Conservation (phyloP, 2,888 invertebrate genomes). For the Drosophila incognita region DNA sequence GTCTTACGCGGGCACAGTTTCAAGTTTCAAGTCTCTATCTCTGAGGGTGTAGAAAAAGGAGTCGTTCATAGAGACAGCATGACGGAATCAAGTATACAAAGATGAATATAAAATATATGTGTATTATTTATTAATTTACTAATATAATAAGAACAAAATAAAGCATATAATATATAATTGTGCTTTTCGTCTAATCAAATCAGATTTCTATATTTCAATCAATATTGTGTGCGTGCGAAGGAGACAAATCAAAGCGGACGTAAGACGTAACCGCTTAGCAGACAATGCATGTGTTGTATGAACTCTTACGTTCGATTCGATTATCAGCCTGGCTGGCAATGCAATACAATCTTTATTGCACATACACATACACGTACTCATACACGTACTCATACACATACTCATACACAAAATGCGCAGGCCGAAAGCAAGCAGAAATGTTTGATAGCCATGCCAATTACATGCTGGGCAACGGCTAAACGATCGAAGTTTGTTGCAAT, state of each 20-base stretch:
- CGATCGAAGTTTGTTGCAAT: not conserved
- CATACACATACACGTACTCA: too few relatives aligned
- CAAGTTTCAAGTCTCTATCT: not conserved
- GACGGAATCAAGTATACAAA: too few relatives aligned
- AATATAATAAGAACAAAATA: not conserved
- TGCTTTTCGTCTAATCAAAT: not conserved
- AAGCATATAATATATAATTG: not conserved
- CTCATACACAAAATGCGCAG: not conserved
- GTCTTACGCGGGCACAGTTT: not conserved
- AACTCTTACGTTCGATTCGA: not conserved
- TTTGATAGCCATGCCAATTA: not conserved
- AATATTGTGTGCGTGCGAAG: not conserved
- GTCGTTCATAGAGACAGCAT: not conserved
- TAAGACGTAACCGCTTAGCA: not conserved
- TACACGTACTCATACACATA: too few relatives aligned
- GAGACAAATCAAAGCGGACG: not conserved
- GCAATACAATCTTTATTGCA: not conserved
- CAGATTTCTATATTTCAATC: not conserved
- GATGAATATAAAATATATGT: too few relatives aligned
- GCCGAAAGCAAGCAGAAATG: not conserved
- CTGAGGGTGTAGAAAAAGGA: not conserved
- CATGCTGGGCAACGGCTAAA: not conserved
- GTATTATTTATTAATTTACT: too few relatives aligned
- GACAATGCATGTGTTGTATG: not conserved
- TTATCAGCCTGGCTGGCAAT: not conserved